Evolutionary conservation across 2,888 invertebrate genomes (phyloP), one percentile per base, ranked within the genome.

Genomic region (Rhogogaster chlorosoma): DNA sequence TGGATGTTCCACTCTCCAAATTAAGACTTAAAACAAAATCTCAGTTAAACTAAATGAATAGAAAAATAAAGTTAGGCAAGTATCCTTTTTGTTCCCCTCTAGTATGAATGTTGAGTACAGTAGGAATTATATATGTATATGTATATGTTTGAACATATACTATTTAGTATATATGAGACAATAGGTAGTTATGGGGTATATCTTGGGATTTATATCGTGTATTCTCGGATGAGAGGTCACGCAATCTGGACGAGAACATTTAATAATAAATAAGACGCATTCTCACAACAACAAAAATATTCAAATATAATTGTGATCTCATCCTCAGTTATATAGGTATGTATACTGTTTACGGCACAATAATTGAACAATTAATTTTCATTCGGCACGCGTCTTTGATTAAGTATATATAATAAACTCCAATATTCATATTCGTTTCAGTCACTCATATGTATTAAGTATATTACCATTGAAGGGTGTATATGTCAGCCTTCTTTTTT

Each of bases 31-130:
- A 45, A 82, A 85, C 78, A 71, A 42, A 85, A 78, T 83, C 85
- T 57, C 84, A 53, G 82, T 88, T 87, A 88, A 89, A 89, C 88
- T 86, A 78, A 89, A 89, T 85, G 88, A 87, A 89, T 89, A 89
- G 87, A 89, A 89, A 89, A 89, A 88, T 89, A 89, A 89, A 87
- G 86, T 89, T 87, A 87, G 86, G 87, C 87, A 86, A 88, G 87
- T 88, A 85, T 87, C 82, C 85, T 71, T 86, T 86, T 86, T 86
- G 85, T 85, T 77, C 85, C 84, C 71, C 42, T 84, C 84, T 86
- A 87, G 64, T 77, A 85, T 85, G 78, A 80, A 84, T 78, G 73
- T 80, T 85, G 84, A 70, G 84, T 82, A 85, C 71, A 57, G 82
- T 82, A 85, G 80, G 71, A 82, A 85, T 26, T 61, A 61, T 80